Conservation (phyloP, 2,797 vertebrate species). For the Fundulus diaphanus region DNA sequence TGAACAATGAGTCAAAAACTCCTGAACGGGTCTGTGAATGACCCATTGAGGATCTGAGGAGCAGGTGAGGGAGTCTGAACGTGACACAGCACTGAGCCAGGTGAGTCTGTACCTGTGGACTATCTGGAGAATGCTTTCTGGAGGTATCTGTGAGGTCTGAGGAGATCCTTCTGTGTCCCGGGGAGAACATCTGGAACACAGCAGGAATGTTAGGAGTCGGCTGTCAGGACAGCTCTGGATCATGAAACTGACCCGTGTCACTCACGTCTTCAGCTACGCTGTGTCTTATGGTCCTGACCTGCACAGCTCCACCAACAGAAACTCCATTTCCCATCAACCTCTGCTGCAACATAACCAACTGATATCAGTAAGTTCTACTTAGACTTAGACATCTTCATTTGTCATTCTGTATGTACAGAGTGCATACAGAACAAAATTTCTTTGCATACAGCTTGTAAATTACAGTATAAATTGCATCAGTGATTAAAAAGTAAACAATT, state of each 20-base stretch:
- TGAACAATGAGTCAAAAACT: neutral
- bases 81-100: neutral
- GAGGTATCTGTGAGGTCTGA: conserved; percentile 68
- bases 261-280: conserved; percentile 64
- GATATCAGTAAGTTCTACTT: neutral
- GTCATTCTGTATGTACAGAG: too few relatives aligned
- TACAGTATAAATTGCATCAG: too few relatives aligned
- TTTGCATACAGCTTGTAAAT: too few relatives aligned
- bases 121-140: conserved; percentile 62
- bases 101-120: conserved; percentile 50
- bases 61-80: neutral
- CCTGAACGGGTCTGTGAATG: neutral
- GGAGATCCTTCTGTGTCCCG: conserved; percentile 66
- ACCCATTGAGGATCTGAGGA: neutral
- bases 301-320: conserved; percentile 30
- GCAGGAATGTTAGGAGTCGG: neutral
- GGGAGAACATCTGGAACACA: conserved; percentile 60
- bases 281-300: conserved; percentile 67
- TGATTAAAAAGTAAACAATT: too few relatives aligned
- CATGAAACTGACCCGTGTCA: neutral
- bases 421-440: too few relatives aligned
- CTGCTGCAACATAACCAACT: conserved; percentile 36
- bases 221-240: neutral
- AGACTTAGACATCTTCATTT: too few relatives aligned
- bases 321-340: conserved; percentile 72